phyloP scores from a whole-genome alignment of 2,888 invertebrate genomes.

The Acrocyrtus sp. region DNA sequence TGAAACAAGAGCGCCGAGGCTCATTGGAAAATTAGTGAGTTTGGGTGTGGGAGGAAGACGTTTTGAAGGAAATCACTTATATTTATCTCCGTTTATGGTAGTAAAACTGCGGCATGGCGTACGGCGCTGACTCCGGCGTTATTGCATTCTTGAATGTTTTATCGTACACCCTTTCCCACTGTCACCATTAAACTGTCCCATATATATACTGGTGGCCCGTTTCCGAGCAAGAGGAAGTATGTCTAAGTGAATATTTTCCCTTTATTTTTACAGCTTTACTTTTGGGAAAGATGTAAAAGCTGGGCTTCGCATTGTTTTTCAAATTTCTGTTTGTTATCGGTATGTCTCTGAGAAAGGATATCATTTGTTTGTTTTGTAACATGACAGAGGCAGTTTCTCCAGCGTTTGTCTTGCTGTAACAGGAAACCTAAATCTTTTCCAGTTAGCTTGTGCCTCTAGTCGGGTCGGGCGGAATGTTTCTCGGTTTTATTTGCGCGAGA shows the following conservation, averaged over 20 bases:
- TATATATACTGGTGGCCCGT: slow-evolving; percentile 5
- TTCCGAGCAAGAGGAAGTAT: neutral
- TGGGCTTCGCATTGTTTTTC: neutral
- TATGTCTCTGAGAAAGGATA: neutral
- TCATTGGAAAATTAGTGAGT: neutral
- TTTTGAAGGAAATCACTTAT: too few relatives aligned
- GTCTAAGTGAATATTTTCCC: neutral
- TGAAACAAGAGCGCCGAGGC: neutral
- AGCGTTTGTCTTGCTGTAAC: neutral
- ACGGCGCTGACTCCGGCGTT: neutral
- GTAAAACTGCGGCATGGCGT: neutral
- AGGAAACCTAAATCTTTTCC: neutral
- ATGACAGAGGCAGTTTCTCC: neutral
- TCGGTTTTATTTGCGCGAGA: neutral
- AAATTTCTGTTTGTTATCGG: neutral
- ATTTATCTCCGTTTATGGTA: too few relatives aligned
- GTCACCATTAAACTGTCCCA: slow-evolving; percentile 27
- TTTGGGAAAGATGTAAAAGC: neutral
- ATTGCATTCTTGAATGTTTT: slow-evolving; percentile 11
- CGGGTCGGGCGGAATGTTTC: neutral
- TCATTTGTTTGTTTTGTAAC: neutral
- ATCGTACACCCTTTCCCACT: slow-evolving; percentile 5
- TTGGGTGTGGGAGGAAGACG: too few relatives aligned
- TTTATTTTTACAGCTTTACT: neutral
- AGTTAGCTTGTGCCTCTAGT: too few relatives aligned